These are phyloP conservation scores for Planococcus citri DNA, from an alignment of 1,140 invertebrate species.

Conservation along the genomic window DNA sequence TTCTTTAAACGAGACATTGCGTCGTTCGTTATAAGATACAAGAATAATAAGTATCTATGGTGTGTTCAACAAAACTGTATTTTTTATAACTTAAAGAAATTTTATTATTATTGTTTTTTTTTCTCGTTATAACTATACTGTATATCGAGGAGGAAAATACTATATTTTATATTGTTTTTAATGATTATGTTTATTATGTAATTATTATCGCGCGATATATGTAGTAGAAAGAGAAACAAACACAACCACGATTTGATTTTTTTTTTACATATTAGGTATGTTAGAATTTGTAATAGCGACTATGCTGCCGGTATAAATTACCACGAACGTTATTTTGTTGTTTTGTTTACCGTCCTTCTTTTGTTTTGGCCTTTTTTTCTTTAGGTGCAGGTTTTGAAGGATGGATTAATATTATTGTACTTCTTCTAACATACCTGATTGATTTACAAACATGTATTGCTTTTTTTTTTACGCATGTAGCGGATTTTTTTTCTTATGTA, in stretches of 20 bases:
- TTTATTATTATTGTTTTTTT: not conserved
- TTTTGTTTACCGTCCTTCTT: not conserved
- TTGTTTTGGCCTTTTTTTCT: not conserved
- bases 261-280: not conserved
- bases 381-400: not conserved
- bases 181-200: not conserved
- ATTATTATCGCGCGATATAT: too few species aligned
- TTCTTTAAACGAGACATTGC: too few species aligned
- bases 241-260: not conserved
- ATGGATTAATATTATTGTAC: too few species aligned
- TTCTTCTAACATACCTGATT: not conserved
- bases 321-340: too few species aligned
- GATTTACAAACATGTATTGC: not conserved
- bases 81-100: not conserved
- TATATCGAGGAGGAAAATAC: too few species aligned
- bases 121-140: not conserved
- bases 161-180: conserved; percentile 2
- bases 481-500: not conserved
- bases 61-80: too few species aligned
- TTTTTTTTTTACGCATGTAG: not conserved
- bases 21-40: too few species aligned
- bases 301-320: not conserved
- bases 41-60: too few species aligned
- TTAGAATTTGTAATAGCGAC: not conserved
- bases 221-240: too few species aligned